These are phyloP conservation scores for Agonopterix subpropinquella DNA, from an alignment of 2,888 invertebrate genomes.

Conservation along the genomic window DNA sequence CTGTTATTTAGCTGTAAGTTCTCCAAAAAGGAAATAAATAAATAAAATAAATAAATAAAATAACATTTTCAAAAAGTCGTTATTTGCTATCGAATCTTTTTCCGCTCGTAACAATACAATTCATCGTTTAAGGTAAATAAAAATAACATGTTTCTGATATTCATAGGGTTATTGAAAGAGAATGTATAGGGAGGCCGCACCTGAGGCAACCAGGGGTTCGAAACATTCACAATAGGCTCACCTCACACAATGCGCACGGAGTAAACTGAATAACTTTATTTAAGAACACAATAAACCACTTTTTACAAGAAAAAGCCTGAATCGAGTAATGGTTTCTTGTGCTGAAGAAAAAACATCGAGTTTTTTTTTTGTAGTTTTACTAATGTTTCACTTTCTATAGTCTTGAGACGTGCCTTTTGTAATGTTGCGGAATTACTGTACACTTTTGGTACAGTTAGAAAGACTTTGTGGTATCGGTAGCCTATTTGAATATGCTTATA, in stretches of 20 bases:
- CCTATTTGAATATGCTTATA: too few relatives aligned
- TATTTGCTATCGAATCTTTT: slow-evolving; percentile 29
- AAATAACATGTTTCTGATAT: slow-evolving; percentile 67
- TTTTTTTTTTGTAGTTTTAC: slow-evolving; percentile 10
- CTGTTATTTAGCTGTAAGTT: too few relatives aligned
- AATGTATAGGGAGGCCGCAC: slow-evolving; percentile 51
- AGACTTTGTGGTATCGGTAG: too few relatives aligned
- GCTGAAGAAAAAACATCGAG: slow-evolving; percentile 39
- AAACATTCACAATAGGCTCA: slow-evolving; percentile 43
- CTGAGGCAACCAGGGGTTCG: slow-evolving; percentile 33
- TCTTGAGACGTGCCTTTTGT: too few relatives aligned
- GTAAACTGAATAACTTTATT: slow-evolving; percentile 72
- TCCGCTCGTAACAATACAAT: slow-evolving; percentile 42
- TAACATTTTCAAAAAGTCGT: slow-evolving; percentile 4
- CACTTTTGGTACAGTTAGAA: too few relatives aligned
- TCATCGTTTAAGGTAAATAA: slow-evolving; percentile 49
- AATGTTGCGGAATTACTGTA: too few relatives aligned
- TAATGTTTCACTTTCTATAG: too few relatives aligned
- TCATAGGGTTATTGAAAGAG: slow-evolving; percentile 60
- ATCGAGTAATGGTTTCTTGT: slow-evolving; percentile 45
- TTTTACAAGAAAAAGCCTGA: slow-evolving; percentile 57
- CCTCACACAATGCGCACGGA: slow-evolving; percentile 54
- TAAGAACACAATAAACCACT: slow-evolving; percentile 73
- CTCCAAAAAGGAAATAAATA: too few relatives aligned
- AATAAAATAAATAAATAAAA: too few relatives aligned